These are phyloP conservation scores for Latrodectus hesperus DNA, from an alignment of 2,888 invertebrate genomes.

Conservation along the genomic window DNA sequence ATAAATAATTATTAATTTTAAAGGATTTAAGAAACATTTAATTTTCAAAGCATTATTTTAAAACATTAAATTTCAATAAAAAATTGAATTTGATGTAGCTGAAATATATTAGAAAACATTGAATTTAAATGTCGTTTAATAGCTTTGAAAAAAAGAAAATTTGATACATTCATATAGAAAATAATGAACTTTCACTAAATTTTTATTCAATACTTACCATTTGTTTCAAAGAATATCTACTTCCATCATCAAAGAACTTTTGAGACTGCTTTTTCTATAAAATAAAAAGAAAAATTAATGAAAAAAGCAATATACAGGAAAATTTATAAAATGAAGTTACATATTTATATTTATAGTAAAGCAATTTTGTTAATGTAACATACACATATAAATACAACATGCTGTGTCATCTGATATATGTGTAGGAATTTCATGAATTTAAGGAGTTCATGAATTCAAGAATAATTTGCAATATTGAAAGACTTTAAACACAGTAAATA, in stretches of 20 bases:
- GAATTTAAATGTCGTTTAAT: neutral
- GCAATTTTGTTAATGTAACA: neutral
- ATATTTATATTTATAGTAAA: neutral
- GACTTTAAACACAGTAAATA: no score
- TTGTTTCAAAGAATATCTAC: constrained; percentile 87
- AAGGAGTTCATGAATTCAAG: no score
- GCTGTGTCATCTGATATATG: neutral
- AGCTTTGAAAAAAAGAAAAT: neutral
- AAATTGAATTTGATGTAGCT: neutral
- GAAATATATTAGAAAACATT: neutral
- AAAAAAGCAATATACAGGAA: neutral
- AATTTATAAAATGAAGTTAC: neutral
- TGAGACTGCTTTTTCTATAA: constrained; percentile 24
- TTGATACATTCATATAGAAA: no score
- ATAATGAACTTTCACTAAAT: no score
- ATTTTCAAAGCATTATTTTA: neutral
- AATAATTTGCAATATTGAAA: no score
- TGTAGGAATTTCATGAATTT: no score
- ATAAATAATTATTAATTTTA: no score
- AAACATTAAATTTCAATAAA: neutral
- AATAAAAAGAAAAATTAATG: constrained; percentile 13
- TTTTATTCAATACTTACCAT: constrained; percentile 78
- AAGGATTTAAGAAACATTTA: no score
- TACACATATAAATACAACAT: neutral
- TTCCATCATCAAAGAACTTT: constrained; percentile 93